Evolutionary conservation across 2,113 vertebrate genomes (phyloP).

Genomic region (Caretta caretta): DNA sequence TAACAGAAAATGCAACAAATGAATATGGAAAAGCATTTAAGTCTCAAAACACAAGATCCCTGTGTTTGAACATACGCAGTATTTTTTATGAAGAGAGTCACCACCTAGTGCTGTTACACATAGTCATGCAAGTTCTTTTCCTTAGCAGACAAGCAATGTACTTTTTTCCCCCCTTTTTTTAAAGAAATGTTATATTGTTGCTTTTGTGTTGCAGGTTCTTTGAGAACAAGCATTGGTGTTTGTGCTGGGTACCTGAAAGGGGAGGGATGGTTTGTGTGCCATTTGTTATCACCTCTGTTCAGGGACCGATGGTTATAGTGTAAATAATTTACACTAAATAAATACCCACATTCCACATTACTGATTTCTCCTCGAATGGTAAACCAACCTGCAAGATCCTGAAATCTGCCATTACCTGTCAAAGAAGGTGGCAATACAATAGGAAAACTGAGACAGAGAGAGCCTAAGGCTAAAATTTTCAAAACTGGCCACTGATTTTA

Average conservation of each 20-base stretch:
- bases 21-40: background rate
- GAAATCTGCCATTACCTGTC: background rate
- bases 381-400: background rate
- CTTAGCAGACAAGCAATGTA: background rate
- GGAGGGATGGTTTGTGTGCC: fast-evolving
- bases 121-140: background rate
- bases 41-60: background rate
- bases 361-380: background rate
- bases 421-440: background rate
- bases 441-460: background rate
- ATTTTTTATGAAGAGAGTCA: background rate
- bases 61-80: background rate
- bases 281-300: background rate
- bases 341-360: background rate
- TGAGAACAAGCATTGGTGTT: background rate
- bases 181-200: background rate
- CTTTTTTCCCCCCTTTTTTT: background rate
- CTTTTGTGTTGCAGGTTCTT: background rate
- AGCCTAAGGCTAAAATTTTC: background rate
- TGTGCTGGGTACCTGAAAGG: background rate
- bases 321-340: background rate
- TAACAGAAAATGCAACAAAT: background rate
- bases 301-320: background rate
- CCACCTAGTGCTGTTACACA: background rate
- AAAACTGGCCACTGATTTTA: background rate